Evolutionary conservation across 2,888 invertebrate genomes (phyloP).

Genomic region (Chloroclystis v-ata): DNA sequence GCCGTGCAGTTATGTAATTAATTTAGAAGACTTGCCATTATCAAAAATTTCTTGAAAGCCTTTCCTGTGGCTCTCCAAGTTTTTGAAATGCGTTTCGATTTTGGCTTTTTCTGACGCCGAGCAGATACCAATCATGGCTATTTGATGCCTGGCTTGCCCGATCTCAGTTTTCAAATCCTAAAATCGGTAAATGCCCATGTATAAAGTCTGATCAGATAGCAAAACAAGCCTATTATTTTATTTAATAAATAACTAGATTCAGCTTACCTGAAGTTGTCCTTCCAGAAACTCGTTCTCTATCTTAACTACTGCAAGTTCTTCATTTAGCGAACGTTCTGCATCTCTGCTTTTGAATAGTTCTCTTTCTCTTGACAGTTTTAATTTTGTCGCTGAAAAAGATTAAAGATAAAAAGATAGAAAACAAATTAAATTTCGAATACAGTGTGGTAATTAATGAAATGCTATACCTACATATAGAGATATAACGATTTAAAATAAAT

Average conservation of each 20-base stretch:
- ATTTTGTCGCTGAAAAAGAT: constrained; percentile 42
- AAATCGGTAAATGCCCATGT: no score
- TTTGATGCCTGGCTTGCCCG: constrained; percentile 43
- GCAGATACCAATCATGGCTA: constrained; percentile 53
- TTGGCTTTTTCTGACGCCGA: constrained; percentile 51
- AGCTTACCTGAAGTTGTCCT: constrained; percentile 49
- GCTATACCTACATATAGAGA: neutral
- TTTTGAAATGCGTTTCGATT: constrained; percentile 39
- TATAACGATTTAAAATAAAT: no score
- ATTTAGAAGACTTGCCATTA: constrained; percentile 49
- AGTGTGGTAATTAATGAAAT: neutral
- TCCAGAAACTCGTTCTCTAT: constrained; percentile 43
- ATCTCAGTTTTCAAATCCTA: constrained; percentile 46
- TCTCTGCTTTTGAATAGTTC: constrained; percentile 41
- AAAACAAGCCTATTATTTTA: no score
- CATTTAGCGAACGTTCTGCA: constrained; percentile 40
- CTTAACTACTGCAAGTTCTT: constrained; percentile 42
- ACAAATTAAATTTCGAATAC: no score
- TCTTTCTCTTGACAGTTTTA: constrained; percentile 42
- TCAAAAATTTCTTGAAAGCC: constrained; percentile 46
- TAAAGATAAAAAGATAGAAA: no score
- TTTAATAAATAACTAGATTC: neutral
- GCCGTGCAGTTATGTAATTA: no score
- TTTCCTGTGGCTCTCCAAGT: constrained; percentile 41
- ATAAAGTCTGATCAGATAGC: no score